phyloP scores from a whole-genome alignment of 1,140 invertebrate genomes.

The Trichogramma pretiosum region DNA sequence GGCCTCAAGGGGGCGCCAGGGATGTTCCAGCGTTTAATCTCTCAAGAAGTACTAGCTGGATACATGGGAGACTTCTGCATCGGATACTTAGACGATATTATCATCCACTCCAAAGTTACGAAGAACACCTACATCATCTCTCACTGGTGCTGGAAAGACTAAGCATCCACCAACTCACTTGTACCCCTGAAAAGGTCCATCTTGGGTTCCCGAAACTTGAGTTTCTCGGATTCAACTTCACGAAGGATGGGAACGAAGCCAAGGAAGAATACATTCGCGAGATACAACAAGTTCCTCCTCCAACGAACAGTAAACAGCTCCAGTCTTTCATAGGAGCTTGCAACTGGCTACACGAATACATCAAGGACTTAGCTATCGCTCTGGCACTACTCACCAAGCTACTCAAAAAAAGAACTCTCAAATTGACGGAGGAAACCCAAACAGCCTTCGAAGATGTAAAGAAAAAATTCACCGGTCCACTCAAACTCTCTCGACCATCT shows the following conservation, averaged over 20 bases:
- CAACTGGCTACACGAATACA: conserved; percentile 19
- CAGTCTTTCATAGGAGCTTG: conserved; percentile 15
- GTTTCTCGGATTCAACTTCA: conserved; percentile 12
- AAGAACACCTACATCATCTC: conserved; percentile 5
- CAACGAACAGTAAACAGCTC: conserved; percentile 5
- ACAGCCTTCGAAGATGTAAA: conserved; percentile 9
- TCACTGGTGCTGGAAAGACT: conserved; percentile 5
- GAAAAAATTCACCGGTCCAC: not conserved
- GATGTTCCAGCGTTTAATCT: no score
- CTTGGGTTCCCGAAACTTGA: not conserved
- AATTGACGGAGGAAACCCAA: conserved; percentile 1
- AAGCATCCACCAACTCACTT: not conserved
- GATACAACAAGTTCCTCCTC: conserved; percentile 1
- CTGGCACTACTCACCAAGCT: conserved; percentile 9
- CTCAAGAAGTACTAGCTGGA: no score
- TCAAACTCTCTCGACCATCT: conserved; percentile 11
- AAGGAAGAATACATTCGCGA: conserved; percentile 1
- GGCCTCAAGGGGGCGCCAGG: no score
- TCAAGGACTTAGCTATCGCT: conserved; percentile 1
- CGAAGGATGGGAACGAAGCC: conserved; percentile 5
- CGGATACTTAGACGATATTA: no score
- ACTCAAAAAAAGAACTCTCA: not conserved
- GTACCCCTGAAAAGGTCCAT: conserved; percentile 1
- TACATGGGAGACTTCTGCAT: no score
- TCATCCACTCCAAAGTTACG: no score